A percentile compares a stretch with the other conserved stretches of the same genome.
These are phyloP conservation scores for Numenius arquata DNA, from an alignment of 2,113 vertebrate genomes.

Conservation along the genomic window DNA sequence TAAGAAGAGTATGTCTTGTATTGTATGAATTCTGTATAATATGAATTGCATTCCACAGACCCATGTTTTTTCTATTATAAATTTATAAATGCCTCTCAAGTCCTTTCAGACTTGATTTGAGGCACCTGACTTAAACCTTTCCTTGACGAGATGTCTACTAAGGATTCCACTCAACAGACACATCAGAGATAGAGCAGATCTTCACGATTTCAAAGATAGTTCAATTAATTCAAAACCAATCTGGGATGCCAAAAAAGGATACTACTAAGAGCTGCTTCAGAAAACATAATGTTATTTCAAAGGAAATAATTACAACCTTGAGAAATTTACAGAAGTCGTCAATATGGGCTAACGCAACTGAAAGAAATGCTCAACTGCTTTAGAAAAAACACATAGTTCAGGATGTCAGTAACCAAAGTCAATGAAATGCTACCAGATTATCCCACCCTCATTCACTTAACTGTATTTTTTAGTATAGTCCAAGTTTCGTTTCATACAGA, in stretches of 20 bases:
- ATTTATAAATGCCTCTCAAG: not conserved
- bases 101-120: not conserved
- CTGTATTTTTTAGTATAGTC: not conserved
- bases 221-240: not conserved
- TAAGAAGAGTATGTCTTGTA: not conserved
- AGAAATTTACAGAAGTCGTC: not conserved
- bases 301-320: not conserved
- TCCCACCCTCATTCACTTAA: not conserved
- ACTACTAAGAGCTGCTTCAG: not conserved
- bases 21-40: not conserved
- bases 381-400: not conserved
- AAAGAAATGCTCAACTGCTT: not conserved
- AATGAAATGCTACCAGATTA: not conserved
- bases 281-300: not conserved
- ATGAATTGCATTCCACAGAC: not conserved
- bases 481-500: not conserved
- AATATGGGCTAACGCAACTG: not conserved
- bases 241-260: not conserved
- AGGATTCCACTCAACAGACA: not conserved
- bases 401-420: not conserved
- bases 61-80: not conserved
- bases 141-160: fast-evolving
- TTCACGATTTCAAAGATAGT: not conserved
- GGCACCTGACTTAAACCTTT: not conserved
- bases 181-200: not conserved